Base-by-base conservation (phyloP, 2,888 invertebrate genomes). In the Serripes groenlandicus region DNA sequence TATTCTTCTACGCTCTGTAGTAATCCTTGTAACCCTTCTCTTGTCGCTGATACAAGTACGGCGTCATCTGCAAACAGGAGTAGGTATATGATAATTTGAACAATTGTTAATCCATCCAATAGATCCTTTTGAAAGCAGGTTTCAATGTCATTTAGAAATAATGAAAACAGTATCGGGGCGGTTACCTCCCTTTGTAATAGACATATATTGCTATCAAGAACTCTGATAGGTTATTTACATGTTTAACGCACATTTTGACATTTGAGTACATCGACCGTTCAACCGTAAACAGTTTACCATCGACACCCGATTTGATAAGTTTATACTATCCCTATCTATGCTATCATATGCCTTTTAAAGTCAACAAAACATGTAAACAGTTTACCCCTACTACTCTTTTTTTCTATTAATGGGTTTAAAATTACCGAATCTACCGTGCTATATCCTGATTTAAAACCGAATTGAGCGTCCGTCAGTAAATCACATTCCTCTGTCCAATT, bases 101-200 rank as follows among this genome's bases (percentile, higher is more conserved):
- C 26, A 32, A 30, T 32, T 7, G 32, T 28, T 18, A 62, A 7
- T 3, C 62, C 32, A 32, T 62, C 62, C 21, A 62, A 21, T 15
- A 62, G 37, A n/a, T 37, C 49, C 28, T 42, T 15, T 49, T 74
- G 74, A 37, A 74, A 64, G 49, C 64, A 9, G 2, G 2, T 49
- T 49, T 74, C 74, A 28, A 74, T 62, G 34, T 74, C 74, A 62
- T 74, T 74, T 11, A 74, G 26, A 37, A 66, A 54, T 1, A 66
- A 26, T 23, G 34, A 73, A 35, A 73, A 73, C 23, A 58, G 37
- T 15, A 75, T 58, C 1, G 72, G 72, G 23, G 60, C 58, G 32
- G 72, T 73, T 73, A 71, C 54, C 56, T 73, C 72, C 72, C 72
- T 3, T n/a, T 32, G 35, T 32, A 32, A 64, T 23, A 64, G 42